Conservation (phyloP, 2,113 vertebrate genomes). For the Gymnogyps californianus region DNA sequence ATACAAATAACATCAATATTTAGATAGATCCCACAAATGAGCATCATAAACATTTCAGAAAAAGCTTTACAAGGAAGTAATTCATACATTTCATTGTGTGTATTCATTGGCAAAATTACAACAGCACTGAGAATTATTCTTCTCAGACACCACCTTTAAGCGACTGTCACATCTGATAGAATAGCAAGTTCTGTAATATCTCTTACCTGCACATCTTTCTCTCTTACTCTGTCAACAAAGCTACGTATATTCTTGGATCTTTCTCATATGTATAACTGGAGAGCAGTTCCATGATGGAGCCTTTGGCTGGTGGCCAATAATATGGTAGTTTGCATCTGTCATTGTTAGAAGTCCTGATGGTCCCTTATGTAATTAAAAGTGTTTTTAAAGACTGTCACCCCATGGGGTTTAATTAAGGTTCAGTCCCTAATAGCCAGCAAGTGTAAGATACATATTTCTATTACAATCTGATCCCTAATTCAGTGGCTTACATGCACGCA, state of each 20-base stretch:
- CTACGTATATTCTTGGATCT: constrained; percentile 10
- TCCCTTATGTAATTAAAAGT: constrained; percentile 53
- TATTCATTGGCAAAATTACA: not conserved
- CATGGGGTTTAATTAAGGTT: constrained; percentile 40
- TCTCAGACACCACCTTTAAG: not conserved
- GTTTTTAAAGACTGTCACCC: constrained; percentile 35
- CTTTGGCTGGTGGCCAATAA: constrained; percentile 42
- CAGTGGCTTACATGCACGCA: not conserved
- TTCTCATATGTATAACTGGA: constrained; percentile 7
- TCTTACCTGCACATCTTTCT: constrained; percentile 23
- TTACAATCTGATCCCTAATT: not conserved
- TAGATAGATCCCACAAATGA: not conserved
- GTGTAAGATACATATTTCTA: not conserved
- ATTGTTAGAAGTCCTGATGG: constrained; percentile 50
- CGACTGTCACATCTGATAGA: not conserved
- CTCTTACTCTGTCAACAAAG: not conserved
- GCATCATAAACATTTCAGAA: not conserved
- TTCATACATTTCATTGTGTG: not conserved
- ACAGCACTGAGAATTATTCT: not conserved
- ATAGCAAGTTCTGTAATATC: not conserved
- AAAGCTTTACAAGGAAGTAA: not conserved
- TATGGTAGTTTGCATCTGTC: constrained; percentile 15
- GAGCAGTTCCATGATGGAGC: not conserved
- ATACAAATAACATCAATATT: not conserved
- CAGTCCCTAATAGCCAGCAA: not conserved